Conservation (phyloP, 1,140 invertebrate genomes). For the Pachyrhynchus sulphureomaculatus region DNA sequence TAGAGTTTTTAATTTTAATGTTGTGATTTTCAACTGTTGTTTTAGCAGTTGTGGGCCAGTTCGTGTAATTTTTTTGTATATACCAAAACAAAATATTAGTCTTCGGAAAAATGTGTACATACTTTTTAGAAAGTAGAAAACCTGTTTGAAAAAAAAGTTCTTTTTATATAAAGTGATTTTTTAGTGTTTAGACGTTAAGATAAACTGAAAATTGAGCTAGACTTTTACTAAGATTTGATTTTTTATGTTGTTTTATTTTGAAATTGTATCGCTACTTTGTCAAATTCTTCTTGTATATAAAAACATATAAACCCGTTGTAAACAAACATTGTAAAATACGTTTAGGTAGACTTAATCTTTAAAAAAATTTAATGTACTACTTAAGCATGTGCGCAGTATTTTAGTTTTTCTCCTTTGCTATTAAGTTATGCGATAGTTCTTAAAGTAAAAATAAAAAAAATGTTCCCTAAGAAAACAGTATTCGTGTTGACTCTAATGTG, state of each 20-base stretch:
- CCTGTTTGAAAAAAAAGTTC: background rate
- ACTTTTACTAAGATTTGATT: too few relatives aligned
- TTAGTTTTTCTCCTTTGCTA: too few relatives aligned
- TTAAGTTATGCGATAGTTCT: too few relatives aligned
- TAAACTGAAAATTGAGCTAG: too few relatives aligned
- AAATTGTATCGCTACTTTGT: too few relatives aligned
- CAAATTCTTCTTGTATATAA: too few relatives aligned
- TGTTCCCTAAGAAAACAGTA: too few relatives aligned
- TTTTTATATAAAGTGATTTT: too few relatives aligned
- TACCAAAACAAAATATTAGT: background rate
- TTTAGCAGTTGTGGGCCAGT: slow-evolving; percentile 2
- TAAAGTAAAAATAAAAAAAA: too few relatives aligned
- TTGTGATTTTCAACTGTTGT: slow-evolving; percentile 2
- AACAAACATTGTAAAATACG: background rate
- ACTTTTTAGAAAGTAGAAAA: background rate
- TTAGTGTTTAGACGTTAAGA: too few relatives aligned
- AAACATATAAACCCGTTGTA: background rate
- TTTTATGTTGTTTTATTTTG: too few relatives aligned
- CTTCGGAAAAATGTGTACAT: background rate
- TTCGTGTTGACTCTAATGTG: too few relatives aligned
- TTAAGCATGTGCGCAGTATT: background rate
- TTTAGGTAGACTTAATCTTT: background rate
- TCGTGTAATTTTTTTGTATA: slow-evolving; percentile 5
- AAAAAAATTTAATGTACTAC: background rate
- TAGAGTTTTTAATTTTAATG: background rate